Evolutionary conservation across 2,888 invertebrate species (phyloP).

Genomic region (Cephus rjabovi): DNA sequence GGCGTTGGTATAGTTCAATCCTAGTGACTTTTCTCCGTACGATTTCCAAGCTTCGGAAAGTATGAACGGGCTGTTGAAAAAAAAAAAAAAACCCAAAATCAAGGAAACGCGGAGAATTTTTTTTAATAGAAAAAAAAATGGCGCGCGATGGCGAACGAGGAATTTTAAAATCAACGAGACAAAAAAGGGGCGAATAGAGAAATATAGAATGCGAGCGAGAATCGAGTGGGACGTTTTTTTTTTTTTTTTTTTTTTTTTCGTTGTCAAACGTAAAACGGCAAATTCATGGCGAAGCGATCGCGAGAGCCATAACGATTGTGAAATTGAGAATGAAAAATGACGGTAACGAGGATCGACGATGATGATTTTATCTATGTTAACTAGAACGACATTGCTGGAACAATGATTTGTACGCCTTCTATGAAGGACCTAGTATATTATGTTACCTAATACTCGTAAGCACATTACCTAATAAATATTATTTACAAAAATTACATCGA

Average conservation of each 20-base stretch:
- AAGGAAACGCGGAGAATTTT: neutral
- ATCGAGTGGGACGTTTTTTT: neutral
- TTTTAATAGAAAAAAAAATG: neutral
- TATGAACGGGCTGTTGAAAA: constrained; percentile 9
- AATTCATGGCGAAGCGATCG: neutral
- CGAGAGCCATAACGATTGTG: neutral
- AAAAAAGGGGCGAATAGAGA: neutral
- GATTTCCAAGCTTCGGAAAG: neutral
- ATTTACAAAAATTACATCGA: constrained; percentile 52
- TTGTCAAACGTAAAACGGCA: neutral
- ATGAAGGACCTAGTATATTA: constrained; percentile 61
- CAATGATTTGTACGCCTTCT: constrained; percentile 64
- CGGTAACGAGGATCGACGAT: constrained; percentile 34
- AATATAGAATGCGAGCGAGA: constrained; percentile 14
- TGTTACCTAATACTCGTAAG: constrained; percentile 62
- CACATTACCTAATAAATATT: constrained; percentile 62
- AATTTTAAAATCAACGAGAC: neutral
- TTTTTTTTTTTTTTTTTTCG: neutral
- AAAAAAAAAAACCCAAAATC: no score
- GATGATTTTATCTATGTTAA: constrained; percentile 60
- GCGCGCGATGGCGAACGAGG: neutral
- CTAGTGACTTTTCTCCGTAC: neutral
- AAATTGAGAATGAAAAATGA: constrained; percentile 14
- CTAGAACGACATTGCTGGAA: constrained; percentile 62
- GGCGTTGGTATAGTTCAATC: neutral